These are phyloP conservation scores for Phenganax stokvisi DNA, from an alignment of 92 coral and sea anemone species.

Conservation along the genomic window DNA sequence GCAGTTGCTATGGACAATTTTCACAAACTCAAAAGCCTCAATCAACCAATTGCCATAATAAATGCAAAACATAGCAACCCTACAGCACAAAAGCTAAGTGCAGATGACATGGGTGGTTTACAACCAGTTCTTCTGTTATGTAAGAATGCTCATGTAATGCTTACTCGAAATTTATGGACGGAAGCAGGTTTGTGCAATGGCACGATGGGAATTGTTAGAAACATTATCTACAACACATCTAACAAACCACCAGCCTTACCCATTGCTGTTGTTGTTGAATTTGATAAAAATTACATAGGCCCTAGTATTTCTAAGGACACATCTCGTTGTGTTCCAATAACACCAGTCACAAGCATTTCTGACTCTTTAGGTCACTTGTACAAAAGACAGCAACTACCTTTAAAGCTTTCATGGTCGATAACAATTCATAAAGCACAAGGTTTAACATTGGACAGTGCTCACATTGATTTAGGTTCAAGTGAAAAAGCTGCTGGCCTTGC, in stretches of 20 bases:
- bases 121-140: conserved; percentile 44
- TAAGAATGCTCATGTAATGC: conserved; percentile 42
- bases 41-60: conserved; percentile 29
- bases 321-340: conserved; percentile 36
- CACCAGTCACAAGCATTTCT: conserved; percentile 38
- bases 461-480: conserved; percentile 38
- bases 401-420: conserved; percentile 40
- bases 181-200: conserved; percentile 45
- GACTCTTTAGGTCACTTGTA: conserved; percentile 15
- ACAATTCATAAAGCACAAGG: conserved; percentile 31
- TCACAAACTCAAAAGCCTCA: conserved; percentile 31
- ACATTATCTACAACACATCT: conserved; percentile 29
- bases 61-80: conserved; percentile 50
- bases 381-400: conserved; percentile 43
- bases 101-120: conserved; percentile 53
- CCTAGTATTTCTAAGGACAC: conserved; percentile 39
- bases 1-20: conserved; percentile 46
- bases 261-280: conserved; percentile 42
- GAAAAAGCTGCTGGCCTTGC: conserved; percentile 42
- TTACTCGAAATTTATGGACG: conserved; percentile 42
- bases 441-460: conserved; percentile 10
- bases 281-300: conserved; percentile 39
- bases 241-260: conserved; percentile 36
- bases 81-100: conserved; percentile 48
- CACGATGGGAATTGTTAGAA: conserved; percentile 38